Evolutionary conservation across 1,140 invertebrate genomes (phyloP), one percentile per base, ranked within the genome.

Genomic region (Meloidogyne exigua): DNA sequence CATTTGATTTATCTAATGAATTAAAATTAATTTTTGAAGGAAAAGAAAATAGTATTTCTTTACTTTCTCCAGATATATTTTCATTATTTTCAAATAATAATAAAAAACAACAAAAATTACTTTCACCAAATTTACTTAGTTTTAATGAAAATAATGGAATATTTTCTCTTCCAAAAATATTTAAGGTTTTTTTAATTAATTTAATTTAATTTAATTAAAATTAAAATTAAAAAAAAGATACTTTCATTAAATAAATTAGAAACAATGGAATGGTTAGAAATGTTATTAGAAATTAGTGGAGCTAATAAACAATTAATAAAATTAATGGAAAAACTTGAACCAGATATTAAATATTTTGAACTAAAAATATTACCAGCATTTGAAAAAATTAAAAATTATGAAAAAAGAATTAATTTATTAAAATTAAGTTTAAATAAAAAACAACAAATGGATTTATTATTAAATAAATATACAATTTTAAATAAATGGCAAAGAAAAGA

Each of bases 21-120:
- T 57, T 57, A 21, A 57, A 57, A 57, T 57, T 21, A 57, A 57
- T 57, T 57, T 57, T 57, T n/a, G 49, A n/a, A 10, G 49, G 18
- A 57, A 57, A 57, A n/a, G 18, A 57, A 5, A 10, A 57, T n/a
- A 57, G 49, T 12, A 65, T 73, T 62, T 65, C 72, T 18, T 21
- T 73, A 32, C 39, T 73, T n/a, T 73, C 72, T 32, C 72, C 72
- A 25, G n/a, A 49, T n/a, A 42, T 73, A 26, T 73, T 73, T 36
- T 57, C 72, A 9, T 28, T 73, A 15, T 73, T 73, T 32, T 57
- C 18, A 1, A 57, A 57, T 21, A 21, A 9, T n/a, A 39, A 39
- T 9, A 57, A 57, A 10, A n/a, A 57, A 9, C n/a, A n/a, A 26
- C 42, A 36, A 23, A 26, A 73, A 64, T 64, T 73, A 65, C 32